phyloP scores from a whole-genome alignment of 2,797 vertebrate species.

The Macropodus opercularis region DNA sequence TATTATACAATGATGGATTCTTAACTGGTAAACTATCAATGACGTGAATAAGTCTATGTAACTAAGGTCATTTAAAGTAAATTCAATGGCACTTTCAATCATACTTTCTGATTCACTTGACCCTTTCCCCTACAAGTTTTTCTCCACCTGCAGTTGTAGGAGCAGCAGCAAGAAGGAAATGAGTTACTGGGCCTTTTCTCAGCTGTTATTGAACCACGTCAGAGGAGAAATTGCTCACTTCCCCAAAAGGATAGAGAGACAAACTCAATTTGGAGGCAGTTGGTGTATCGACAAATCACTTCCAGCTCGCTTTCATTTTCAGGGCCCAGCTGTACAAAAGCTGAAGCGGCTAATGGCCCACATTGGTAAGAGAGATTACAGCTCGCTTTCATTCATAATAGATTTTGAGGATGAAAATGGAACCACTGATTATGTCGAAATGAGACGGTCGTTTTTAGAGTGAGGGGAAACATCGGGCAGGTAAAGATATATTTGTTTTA shows the following conservation, averaged over 20 bases:
- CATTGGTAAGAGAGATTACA: conserved; percentile 29
- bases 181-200: conserved; percentile 32
- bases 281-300: conserved; percentile 51
- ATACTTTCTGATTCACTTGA: conserved; percentile 6
- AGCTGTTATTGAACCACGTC: conserved; percentile 45
- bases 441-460: conserved; percentile 4
- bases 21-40: not conserved
- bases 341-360: conserved; percentile 27
- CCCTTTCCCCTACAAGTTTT: not conserved
- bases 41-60: not conserved
- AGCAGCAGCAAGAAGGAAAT: conserved; percentile 9
- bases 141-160: not conserved
- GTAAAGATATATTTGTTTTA: not conserved
- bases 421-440: conserved; percentile 20
- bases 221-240: conserved; percentile 36
- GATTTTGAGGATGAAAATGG: conserved; percentile 29
- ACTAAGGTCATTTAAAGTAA: not conserved
- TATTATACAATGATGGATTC: conserved; percentile 5
- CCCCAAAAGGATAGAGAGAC: conserved; percentile 46
- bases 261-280: conserved; percentile 58
- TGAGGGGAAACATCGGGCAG: too few relatives aligned
- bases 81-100: conserved; percentile 8
- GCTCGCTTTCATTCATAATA: conserved; percentile 29
- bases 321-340: conserved; percentile 18
- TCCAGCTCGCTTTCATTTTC: conserved; percentile 33